Conservation (phyloP, 2,888 invertebrate genomes). For the Agriopis marginaria region DNA sequence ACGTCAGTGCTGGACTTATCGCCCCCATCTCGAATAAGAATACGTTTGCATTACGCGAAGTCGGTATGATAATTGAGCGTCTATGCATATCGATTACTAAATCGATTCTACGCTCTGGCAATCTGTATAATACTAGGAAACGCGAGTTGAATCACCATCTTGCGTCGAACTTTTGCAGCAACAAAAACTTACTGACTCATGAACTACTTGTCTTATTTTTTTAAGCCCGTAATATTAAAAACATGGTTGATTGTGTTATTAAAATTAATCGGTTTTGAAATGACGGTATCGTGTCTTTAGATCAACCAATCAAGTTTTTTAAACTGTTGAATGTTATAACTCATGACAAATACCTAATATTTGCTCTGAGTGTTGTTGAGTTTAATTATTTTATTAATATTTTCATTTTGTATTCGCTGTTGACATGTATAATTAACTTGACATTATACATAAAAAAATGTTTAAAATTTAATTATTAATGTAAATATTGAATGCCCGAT, state of each 20-base stretch:
- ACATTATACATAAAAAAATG: too few relatives aligned
- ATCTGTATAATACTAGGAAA: conserved; percentile 38
- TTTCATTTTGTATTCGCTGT: too few relatives aligned
- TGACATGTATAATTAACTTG: too few relatives aligned
- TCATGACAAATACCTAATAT: not conserved
- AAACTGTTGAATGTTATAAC: not conserved
- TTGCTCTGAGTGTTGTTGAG: not conserved
- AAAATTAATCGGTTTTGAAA: conserved; percentile 11
- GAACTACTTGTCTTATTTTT: conserved; percentile 15
- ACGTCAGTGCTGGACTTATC: too few relatives aligned
- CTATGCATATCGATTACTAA: conserved; percentile 20
- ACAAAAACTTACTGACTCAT: conserved; percentile 35
- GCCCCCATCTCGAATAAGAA: not conserved
- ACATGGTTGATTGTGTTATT: not conserved
- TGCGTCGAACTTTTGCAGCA: conserved; percentile 19
- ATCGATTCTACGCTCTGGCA: conserved; percentile 22
- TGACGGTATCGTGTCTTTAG: conserved; percentile 1
- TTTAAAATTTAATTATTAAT: too few relatives aligned
- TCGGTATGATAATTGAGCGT: conserved; percentile 4
- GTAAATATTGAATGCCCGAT: too few relatives aligned
- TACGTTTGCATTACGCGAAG: not conserved
- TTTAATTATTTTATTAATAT: too few relatives aligned
- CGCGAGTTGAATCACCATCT: conserved; percentile 39
- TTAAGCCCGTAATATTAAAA: conserved; percentile 15
- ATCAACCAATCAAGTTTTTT: conserved; percentile 8